Evolutionary conservation across 2,797 vertebrate genomes (phyloP), one percentile per base, ranked within the genome.

Genomic region (Enoplosus armatus): DNA sequence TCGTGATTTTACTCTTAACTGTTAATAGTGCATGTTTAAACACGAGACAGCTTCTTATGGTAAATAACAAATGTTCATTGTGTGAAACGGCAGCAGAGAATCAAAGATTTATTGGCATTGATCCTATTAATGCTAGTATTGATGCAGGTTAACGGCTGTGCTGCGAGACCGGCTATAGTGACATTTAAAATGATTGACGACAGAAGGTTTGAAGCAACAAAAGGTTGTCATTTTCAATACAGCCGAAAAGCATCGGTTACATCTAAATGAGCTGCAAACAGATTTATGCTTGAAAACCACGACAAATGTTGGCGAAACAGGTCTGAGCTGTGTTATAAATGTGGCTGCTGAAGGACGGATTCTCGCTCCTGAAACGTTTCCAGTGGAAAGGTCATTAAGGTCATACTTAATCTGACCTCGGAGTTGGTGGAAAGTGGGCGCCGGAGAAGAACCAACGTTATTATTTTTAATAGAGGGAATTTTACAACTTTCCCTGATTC

Each of bases 171-270:
- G 5, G 37, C 48, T 18, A 5, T 16, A 2, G 24, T 31, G 58
- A 68, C 50, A 54, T 77, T 75, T 54, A 16, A 45, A 22, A 11
- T 31, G 27, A 73, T 55, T 22, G 11, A 51, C 31, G 47, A 43
- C 37, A 22, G 33, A 50, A 27, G n/a, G 48, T 39, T 20, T 53
- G 33, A 26, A 11, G 33, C 47, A 11, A 11, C 50, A 8, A 29
- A 67, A 31, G 26, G 37, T 54, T 43, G 50, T 20, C 51, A 43
- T 4, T 14, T 27, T 41, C 35, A 41, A 14, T 55, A 20, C 3
- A 29, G n/a, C 9, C 24, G 0, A 11, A 29, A 8, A 43, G 37
- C 37, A 6, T 24, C 37, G 45, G 26, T n/a, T 55, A 9, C 65
- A 68, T 55, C 65, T 22, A 22, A 67, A 41, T 39, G 50, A 54